Evolutionary conservation across 2,888 invertebrate genomes (phyloP), one percentile per base, ranked within the genome.

Genomic region (Physocephala rufipes): DNA sequence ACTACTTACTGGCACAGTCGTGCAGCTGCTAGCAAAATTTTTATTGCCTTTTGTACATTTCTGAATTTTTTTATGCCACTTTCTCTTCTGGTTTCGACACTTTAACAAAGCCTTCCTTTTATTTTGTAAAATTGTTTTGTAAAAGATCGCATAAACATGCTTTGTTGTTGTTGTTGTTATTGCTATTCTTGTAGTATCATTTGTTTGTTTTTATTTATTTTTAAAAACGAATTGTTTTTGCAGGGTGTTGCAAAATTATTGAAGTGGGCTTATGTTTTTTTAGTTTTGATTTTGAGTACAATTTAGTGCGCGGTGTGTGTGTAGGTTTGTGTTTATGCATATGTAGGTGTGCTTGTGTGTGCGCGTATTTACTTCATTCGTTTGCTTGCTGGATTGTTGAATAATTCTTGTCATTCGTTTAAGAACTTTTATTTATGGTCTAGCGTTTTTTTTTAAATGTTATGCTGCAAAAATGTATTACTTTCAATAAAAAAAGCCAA

Each of bases 41-140:
- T 58, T 58, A 24, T 4, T 58, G 36, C 36, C 9, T 36, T 36
- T 36, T 36, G 4, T 9, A 36, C n/a, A n/a, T n/a, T n/a, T n/a
- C n/a, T 2, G 4, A 15, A 61, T 30, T 13, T 43, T 43, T 62
- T 62, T 43, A 43, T 62, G 30, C 16, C 9, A 19, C 30, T 61
- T 53, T n/a, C 9, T 53, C 53, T 24, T 24, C 9, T 53, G 53
- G 24, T 53, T 53, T 24, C 7, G 2, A 53, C 19, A 53, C 53
- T 53, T 30, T 36, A 61, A 61, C 62, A 43, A 62, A 45, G 24
- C 43, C 12, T 62, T 62, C 21, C 62, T 45, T 45, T 62, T 62
- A 62, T 15, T 45, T 62, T 62, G 45, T 9, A 43, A 19, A 19
- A 62, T n/a, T 24, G n/a, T 21, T 7, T 53, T 53, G n/a, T 53